phyloP scores from a whole-genome alignment of 2,888 invertebrate species.

The Nymphalis urticae region DNA sequence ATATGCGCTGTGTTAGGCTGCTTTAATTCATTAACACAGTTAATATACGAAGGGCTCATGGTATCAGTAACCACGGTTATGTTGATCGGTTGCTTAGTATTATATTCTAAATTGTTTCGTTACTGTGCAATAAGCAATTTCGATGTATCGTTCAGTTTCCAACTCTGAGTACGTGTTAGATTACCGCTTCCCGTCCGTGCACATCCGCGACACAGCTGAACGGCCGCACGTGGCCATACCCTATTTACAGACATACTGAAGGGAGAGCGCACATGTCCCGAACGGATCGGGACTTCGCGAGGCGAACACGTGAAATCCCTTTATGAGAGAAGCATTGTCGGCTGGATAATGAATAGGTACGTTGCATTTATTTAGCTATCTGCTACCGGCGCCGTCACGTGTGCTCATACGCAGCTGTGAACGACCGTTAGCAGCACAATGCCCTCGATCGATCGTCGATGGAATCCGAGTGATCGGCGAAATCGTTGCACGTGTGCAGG shows the following conservation, averaged over 20 bases:
- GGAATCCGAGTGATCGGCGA: conserved; percentile 75
- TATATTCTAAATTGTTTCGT: conserved; percentile 6
- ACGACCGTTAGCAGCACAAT: conserved; percentile 81
- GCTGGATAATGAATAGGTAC: conserved; percentile 78
- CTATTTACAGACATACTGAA: conserved; percentile 80
- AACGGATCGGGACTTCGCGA: conserved; percentile 79
- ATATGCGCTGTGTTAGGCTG: conserved; percentile 73
- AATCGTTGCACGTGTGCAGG: conserved; percentile 69
- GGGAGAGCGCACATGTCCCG: conserved; percentile 81
- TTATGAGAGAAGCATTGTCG: conserved; percentile 79
- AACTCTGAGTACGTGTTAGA: conserved; percentile 64
- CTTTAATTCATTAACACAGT: conserved; percentile 74
- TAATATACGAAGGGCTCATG: conserved; percentile 60
- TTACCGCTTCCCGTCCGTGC: conserved; percentile 78
- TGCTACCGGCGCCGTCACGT: conserved; percentile 78
- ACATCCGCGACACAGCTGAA: conserved; percentile 80
- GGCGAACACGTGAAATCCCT: conserved; percentile 80
- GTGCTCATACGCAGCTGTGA: conserved; percentile 79
- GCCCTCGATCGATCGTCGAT: conserved; percentile 79
- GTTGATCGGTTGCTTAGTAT: conserved; percentile 8
- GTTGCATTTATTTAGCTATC: conserved; percentile 81
- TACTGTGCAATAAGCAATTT: conserved; percentile 30
- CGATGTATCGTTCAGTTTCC: conserved; percentile 54
- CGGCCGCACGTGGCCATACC: conserved; percentile 81
- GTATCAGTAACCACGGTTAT: conserved; percentile 56